Conservation (phyloP, 2,113 vertebrate species). For the Recurvirostra avosetta region DNA sequence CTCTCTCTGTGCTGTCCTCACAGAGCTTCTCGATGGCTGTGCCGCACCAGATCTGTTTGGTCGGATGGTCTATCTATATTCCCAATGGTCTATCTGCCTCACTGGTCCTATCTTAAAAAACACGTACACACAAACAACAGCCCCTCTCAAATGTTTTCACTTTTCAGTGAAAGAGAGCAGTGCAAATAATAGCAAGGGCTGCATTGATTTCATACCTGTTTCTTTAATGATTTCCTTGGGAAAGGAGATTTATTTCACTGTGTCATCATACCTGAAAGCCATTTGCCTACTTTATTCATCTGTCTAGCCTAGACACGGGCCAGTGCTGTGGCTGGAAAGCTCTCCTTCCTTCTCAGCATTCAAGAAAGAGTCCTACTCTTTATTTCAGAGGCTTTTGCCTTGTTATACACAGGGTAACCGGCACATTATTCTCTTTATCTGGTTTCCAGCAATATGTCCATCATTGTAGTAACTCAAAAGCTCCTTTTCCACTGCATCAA, state of each 20-base stretch:
- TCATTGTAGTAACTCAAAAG: neutral
- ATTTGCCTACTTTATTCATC: neutral
- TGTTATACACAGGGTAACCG: neutral
- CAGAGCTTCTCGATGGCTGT: neutral
- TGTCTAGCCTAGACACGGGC: neutral
- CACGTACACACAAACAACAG: rapidly evolving
- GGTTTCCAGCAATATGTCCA: neutral
- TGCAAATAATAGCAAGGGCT: neutral
- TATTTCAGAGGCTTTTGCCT: neutral
- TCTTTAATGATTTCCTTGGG: neutral
- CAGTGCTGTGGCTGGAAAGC: neutral
- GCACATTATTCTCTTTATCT: neutral
- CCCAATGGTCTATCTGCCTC: no score
- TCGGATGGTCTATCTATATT: no score
- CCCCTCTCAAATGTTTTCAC: neutral
- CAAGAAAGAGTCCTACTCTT: neutral
- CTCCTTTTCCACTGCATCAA: neutral
- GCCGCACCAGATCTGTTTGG: neutral
- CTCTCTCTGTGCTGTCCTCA: neutral
- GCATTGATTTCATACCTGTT: neutral
- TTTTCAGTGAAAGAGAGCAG: neutral
- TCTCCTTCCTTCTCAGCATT: neutral
- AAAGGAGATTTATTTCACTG: neutral
- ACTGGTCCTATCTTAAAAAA: neutral
- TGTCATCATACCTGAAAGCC: neutral